phyloP scores from a whole-genome alignment of 2,113 vertebrate species.

The Oryzias melastigma region DNA sequence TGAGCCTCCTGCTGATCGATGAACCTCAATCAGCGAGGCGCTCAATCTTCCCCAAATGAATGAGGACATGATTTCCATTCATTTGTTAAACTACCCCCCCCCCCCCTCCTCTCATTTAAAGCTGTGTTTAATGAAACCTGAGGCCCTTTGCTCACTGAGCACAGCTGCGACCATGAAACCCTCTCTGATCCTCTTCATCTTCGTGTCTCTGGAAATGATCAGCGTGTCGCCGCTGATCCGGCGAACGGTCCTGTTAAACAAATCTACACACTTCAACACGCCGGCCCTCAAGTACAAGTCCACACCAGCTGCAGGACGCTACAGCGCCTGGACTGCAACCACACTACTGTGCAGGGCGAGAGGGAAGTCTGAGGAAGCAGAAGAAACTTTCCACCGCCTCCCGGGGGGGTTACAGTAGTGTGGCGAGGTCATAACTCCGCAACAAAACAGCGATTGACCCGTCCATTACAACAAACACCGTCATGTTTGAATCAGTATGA shows the following conservation, averaged over 20 bases:
- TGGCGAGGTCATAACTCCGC: no score
- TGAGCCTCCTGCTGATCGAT: constrained; percentile 17
- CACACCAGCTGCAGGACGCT: no score
- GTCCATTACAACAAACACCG: no score
- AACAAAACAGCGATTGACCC: no score
- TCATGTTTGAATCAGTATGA: no score
- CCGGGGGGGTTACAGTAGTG: no score
- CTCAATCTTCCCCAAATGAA: constrained; percentile 20
- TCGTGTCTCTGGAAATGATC: constrained; percentile 13
- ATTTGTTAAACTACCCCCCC: background rate
- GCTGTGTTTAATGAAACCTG: constrained; percentile 25
- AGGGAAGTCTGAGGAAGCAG: no score
- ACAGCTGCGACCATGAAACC: constrained; percentile 24
- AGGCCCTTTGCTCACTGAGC: constrained; percentile 6
- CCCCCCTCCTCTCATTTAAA: background rate
- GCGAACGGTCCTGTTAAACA: background rate
- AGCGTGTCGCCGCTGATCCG: constrained; percentile 5
- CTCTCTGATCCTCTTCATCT: constrained; percentile 27
- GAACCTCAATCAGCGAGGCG: background rate
- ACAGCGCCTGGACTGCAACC: no score
- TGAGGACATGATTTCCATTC: constrained; percentile 17
- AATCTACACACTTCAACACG: background rate
- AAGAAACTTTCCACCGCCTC: no score
- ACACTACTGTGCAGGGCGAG: no score
- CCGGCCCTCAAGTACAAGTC: no score